phyloP scores from a whole-genome alignment of 1,140 invertebrate genomes.

The Holcopasites calliopsidis region DNA sequence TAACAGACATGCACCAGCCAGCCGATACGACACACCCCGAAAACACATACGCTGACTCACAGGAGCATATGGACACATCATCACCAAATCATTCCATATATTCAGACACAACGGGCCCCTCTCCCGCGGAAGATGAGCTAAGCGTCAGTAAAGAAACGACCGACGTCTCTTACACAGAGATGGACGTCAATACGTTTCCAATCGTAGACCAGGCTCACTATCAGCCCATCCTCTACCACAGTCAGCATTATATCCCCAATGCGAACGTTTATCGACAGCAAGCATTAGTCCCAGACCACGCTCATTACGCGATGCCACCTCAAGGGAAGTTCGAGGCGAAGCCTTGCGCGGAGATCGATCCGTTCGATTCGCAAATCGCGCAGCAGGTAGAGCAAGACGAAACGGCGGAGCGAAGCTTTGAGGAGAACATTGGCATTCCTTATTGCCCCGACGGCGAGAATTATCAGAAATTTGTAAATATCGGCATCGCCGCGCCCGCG shows the following conservation, averaged over 20 bases:
- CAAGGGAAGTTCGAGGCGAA: slow-evolving; percentile 48
- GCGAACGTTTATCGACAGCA: slow-evolving; percentile 72
- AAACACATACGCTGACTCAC: slow-evolving; percentile 75
- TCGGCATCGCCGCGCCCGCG: slow-evolving; percentile 64
- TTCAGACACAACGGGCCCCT: slow-evolving; percentile 71
- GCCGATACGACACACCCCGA: slow-evolving; percentile 79
- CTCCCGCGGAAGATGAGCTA: slow-evolving; percentile 57
- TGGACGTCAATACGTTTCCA: slow-evolving; percentile 58
- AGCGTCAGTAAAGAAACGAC: slow-evolving; percentile 64
- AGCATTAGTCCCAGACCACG: slow-evolving; percentile 66
- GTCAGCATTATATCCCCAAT: slow-evolving; percentile 63
- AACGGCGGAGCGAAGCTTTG: slow-evolving; percentile 36
- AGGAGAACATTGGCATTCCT: slow-evolving; percentile 44
- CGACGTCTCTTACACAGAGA: slow-evolving; percentile 57
- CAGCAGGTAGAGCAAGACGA: slow-evolving; percentile 30
- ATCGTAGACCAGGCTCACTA: slow-evolving; percentile 66
- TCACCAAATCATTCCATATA: slow-evolving; percentile 77
- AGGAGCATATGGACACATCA: slow-evolving; percentile 76
- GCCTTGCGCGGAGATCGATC: slow-evolving; percentile 22
- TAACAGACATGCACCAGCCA: slow-evolving; percentile 77
- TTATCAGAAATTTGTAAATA: slow-evolving; percentile 69
- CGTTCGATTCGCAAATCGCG: slow-evolving; percentile 9
- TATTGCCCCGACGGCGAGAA: slow-evolving; percentile 62
- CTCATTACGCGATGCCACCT: slow-evolving; percentile 62
- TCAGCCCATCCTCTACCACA: slow-evolving; percentile 70